Evolutionary conservation across 2,797 vertebrate species (phyloP), one percentile per base, ranked within the genome.

Genomic region (Anguilla megastoma): DNA sequence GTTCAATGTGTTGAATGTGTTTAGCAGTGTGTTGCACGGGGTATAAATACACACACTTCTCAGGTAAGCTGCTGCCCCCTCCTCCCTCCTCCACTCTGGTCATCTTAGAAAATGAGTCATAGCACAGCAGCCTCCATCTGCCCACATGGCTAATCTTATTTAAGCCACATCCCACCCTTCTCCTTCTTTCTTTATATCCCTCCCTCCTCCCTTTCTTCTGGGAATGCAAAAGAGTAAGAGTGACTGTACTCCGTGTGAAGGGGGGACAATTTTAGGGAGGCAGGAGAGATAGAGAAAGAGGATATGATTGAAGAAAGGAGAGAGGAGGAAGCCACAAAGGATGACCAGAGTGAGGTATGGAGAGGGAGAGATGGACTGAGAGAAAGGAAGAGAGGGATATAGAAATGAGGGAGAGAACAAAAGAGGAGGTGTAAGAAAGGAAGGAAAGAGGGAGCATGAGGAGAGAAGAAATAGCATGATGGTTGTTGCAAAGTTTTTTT

Each of bases 121-220:
- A 36, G 60, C n/a, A 8, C 71, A 82, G 36, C 48, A 16, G 18
- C 41, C 5, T 80, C 41, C 4, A 12, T 71, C 33, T 56, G 89
- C 60, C 80, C 63, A 84, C 50, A 54, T 87, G 56, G 80, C 86
- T 85, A 60, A 86, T 63, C 79, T 86, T 41, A 71, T 24, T n/a
- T 82, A 33, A 56, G 71, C 54, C 12, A 48, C 18, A 50, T 7
- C 30, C 18, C 18, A 48, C 50, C 14, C 82, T 52, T 87, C 63
- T 56, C 66, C 60, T 16, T 79, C 14, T 60, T 5, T 84, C n/a
- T 16, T 27, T 7, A 50, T 52, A 30, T 54, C 52, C 83, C 54
- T 16, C 33, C 4, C 6, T 58, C 12, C 54, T 2, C 83, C 30
- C 24, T 33, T 24, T 16, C 24, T 58, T 10, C 27, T 85, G 27